These are phyloP conservation scores for Brachionus paranguensis DNA, from an alignment of 1,140 invertebrate species.

Conservation along the genomic window DNA sequence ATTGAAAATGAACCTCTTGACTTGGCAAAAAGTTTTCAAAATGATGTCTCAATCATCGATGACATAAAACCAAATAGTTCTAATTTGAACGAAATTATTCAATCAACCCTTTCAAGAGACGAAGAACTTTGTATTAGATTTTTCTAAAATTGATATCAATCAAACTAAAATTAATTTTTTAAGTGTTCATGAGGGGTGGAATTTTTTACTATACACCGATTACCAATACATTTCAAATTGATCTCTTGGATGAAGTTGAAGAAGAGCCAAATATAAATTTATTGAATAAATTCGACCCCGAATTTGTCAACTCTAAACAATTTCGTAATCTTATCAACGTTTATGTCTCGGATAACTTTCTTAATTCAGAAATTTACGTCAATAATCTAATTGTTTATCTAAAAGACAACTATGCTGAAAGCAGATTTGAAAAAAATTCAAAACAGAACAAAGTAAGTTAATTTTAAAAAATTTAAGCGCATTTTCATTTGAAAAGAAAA, in stretches of 20 bases:
- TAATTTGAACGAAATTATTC: constrained; percentile 21
- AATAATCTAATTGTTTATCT: constrained; percentile 10
- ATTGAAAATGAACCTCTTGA: background rate
- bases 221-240: background rate
- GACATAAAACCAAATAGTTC: constrained; percentile 25
- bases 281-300: background rate
- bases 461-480: background rate
- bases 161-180: background rate
- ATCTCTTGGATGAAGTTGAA: background rate
- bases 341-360: background rate
- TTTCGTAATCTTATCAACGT: background rate
- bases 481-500: background rate
- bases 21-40: background rate
- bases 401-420: constrained; percentile 38
- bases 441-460: background rate
- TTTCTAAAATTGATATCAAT: no score
- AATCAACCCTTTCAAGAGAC: background rate
- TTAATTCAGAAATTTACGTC: constrained; percentile 20
- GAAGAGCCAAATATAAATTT: background rate
- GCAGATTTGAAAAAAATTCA: constrained; percentile 11
- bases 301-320: constrained; percentile 2
- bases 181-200: constrained; percentile 34
- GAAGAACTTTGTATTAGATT: constrained; percentile 15
- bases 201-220: background rate
- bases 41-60: constrained; percentile 39